These are phyloP conservation scores for Doryteuthis pealeii DNA, from an alignment of 1,140 invertebrate species.

Conservation along the genomic window DNA sequence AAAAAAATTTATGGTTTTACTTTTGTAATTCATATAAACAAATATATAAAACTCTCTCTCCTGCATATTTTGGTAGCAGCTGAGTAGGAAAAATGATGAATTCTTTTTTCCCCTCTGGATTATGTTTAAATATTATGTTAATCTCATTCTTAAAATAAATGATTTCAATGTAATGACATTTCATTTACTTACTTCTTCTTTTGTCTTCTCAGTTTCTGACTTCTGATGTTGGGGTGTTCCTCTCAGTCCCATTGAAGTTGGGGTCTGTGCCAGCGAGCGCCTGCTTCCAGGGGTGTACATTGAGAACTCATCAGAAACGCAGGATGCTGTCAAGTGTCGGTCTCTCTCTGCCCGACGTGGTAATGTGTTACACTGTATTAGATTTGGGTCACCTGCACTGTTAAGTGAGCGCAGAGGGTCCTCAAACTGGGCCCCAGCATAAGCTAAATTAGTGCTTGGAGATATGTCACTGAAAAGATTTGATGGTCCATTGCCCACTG, in stretches of 20 bases:
- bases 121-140: too few relatives aligned
- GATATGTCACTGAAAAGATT: constrained; percentile 31
- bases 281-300: constrained; percentile 16
- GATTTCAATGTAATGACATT: too few relatives aligned
- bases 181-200: constrained; percentile 47
- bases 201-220: constrained; percentile 53
- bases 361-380: background rate
- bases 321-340: constrained; percentile 3
- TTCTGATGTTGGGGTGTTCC: constrained; percentile 48
- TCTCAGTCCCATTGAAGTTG: constrained; percentile 53
- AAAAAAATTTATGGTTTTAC: too few relatives aligned
- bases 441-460: constrained; percentile 49
- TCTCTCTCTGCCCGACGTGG: background rate
- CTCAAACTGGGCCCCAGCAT: constrained; percentile 27
- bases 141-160: too few relatives aligned
- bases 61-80: too few relatives aligned
- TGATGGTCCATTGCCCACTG: constrained; percentile 5
- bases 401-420: constrained; percentile 38
- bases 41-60: too few relatives aligned
- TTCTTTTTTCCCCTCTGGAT: too few relatives aligned
- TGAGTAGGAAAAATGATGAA: too few relatives aligned
- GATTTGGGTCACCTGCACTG: background rate
- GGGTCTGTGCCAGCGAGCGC: constrained; percentile 38
- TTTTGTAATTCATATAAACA: too few relatives aligned
- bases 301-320: constrained; percentile 6